Conservation (phyloP, 2,797 vertebrate genomes). For the Neopelma chrysocephalum region DNA sequence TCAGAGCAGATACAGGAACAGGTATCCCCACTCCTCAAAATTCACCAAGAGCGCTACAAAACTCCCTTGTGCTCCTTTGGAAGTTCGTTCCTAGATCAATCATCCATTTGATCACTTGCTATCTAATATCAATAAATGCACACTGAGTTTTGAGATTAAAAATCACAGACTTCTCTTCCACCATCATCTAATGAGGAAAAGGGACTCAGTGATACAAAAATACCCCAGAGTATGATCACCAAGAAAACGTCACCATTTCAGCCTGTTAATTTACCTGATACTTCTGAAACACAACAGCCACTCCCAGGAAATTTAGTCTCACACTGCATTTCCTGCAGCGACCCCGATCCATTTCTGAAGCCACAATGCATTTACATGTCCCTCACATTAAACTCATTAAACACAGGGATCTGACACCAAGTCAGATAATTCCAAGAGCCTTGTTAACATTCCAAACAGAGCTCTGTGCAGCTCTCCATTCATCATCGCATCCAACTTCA, state of each 20-base stretch:
- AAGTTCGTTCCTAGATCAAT: neutral
- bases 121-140: neutral
- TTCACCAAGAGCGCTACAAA: neutral
- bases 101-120: neutral
- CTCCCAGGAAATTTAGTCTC: neutral
- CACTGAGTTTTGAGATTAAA: neutral
- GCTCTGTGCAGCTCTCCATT: slow-evolving; percentile 56
- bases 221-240: neutral
- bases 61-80: neutral
- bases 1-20: neutral
- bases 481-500: slow-evolving; percentile 51
- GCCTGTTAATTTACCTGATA: neutral
- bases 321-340: neutral
- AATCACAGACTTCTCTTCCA: neutral
- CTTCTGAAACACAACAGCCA: slow-evolving; percentile 1
- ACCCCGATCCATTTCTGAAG: slow-evolving; percentile 17
- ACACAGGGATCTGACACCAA: slow-evolving; percentile 63
- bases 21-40: neutral
- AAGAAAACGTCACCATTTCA: neutral
- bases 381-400: slow-evolving; percentile 36
- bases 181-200: neutral
- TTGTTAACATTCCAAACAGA: slow-evolving; percentile 60
- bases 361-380: slow-evolving; percentile 23
- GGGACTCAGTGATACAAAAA: neutral
- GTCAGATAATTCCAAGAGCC: slow-evolving; percentile 60